These are phyloP conservation scores for Amblyornis subalaris DNA, from an alignment of 2,113 vertebrate species.

Conservation along the genomic window DNA sequence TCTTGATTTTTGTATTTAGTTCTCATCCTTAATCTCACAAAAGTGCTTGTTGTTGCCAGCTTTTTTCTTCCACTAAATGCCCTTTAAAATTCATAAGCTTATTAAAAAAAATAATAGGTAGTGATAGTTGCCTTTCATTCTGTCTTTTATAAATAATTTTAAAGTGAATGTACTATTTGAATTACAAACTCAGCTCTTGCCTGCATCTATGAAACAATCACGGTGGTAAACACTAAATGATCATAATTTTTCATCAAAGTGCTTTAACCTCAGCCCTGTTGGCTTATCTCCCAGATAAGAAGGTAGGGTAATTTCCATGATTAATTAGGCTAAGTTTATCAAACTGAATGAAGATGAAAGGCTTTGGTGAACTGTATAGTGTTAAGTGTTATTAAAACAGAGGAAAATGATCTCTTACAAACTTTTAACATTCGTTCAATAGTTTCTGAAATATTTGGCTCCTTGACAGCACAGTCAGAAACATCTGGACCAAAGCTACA, in stretches of 20 bases:
- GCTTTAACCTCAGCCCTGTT: not conserved
- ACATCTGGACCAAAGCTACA: not conserved
- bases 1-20: not conserved
- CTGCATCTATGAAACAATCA: not conserved
- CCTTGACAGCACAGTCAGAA: not conserved
- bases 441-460: not conserved
- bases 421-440: not conserved
- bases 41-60: not conserved
- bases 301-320: not conserved
- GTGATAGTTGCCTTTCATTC: slow-evolving; percentile 3
- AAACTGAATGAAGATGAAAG: not conserved
- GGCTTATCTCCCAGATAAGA: not conserved
- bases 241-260: slow-evolving; percentile 18
- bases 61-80: not conserved
- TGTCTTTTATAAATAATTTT: not conserved
- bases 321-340: not conserved
- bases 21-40: not conserved
- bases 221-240: not conserved
- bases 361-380: not conserved
- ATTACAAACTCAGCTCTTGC: slow-evolving; percentile 16
- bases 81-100: slow-evolving; percentile 9
- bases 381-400: not conserved
- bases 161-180: not conserved
- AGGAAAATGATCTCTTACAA: not conserved
- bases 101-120: not conserved